Conservation (phyloP, 2,888 invertebrate species). For the Amaurobius ferox region DNA sequence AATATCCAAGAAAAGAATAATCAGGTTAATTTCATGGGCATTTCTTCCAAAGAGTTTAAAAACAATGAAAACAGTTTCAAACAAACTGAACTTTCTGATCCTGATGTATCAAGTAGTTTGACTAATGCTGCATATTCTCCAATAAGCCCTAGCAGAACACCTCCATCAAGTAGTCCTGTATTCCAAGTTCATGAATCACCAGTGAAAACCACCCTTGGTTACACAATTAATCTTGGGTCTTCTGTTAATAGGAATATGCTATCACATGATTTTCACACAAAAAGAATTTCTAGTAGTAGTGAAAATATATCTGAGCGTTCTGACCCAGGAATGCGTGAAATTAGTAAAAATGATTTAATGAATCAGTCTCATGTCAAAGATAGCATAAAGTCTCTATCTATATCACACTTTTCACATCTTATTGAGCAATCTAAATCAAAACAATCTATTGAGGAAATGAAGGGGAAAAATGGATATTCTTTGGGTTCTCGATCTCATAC, state of each 20-base stretch:
- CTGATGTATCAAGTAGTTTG: conserved; percentile 66
- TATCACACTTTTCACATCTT: conserved; percentile 23
- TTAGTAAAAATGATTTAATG: conserved; percentile 25
- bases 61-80: conserved; percentile 26
- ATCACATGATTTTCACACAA: conserved; percentile 26
- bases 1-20: conserved; percentile 17
- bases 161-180: conserved; percentile 38
- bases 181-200: conserved; percentile 32
- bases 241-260: conserved; percentile 23
- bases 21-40: conserved; percentile 2
- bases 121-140: conserved; percentile 66
- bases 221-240: conserved; percentile 24
- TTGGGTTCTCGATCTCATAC: conserved; percentile 23
- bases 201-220: conserved; percentile 16
- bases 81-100: conserved; percentile 62
- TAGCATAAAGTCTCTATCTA: conserved; percentile 18
- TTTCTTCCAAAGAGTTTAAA: conserved; percentile 33
- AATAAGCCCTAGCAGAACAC: conserved; percentile 69
- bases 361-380: conserved; percentile 34
- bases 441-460: conserved; percentile 34
- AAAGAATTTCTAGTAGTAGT: conserved; percentile 18
- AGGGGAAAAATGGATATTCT: conserved; percentile 48
- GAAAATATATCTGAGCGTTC: conserved; percentile 14
- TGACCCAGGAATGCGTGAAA: not conserved
- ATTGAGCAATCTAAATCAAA: conserved; percentile 38